Evolutionary conservation across 2,888 invertebrate genomes (phyloP), one percentile per base, ranked within the genome.

Genomic region (Muscina levida): DNA sequence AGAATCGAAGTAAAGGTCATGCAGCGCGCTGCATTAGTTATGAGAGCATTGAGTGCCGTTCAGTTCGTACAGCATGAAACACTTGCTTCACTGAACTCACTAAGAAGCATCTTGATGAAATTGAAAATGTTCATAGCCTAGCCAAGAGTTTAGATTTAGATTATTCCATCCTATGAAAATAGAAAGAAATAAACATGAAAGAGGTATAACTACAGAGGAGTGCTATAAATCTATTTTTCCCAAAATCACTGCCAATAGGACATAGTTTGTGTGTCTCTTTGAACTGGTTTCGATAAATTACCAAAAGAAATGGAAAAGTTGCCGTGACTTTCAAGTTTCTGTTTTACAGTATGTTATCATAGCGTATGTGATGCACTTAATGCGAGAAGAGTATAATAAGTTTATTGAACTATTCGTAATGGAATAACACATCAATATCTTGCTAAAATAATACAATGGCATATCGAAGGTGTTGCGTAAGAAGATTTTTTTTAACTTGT

Each of bases 1-100:
- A 17, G 62, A 22, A 31, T 31, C 8, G 31, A 62, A 42, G 56
- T 51, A 77, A 81, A 77, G 77, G 81, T 77, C 81, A 81, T 75
- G 77, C 31, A 31, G 67, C 67, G 70, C 26, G 77, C 74, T 48
- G 72, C 72, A 72, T 56, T 77, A 42, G 65, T 76, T 57, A 57
- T 56, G 62, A 67, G 62, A 37, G 44, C 11, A 65, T 65, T 24
- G 72, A 53, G 53, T 42, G 68, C 39, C 39, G 10, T 31, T 31
- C 15, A 56, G 19, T 31, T 39, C 71, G 65, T 62, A 8, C 37
- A 62, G 62, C 19, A 59, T 31, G 19, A 13, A 39, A 39, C 39
- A 62, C 42, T 62, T 42, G 62, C 42, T 37, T 11, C 57, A 17
- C 31, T 1, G 31, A n/a, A 57, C 10, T 22, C 31, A 57, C 10